Base-by-base conservation (phyloP, 2,888 invertebrate genomes). In the Epiblema foenella region DNA sequence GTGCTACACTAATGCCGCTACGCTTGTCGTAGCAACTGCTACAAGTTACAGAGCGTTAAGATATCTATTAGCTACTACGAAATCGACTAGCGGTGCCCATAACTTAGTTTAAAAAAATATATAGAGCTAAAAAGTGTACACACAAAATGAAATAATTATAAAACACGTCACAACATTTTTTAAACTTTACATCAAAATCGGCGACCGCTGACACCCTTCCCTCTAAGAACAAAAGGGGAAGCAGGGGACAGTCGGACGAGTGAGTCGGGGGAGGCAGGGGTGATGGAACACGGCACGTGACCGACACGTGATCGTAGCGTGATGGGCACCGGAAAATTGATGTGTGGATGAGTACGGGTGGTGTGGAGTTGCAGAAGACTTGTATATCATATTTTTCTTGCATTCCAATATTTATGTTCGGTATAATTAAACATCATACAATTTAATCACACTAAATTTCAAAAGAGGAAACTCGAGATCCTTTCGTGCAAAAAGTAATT, bases 241-340 rank as follows among this genome's bases (percentile, higher is more conserved):
- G 75, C 75, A 60, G 75, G 75, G 74, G 77, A 74, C 72, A 68
- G 71, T 18, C 58, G 15, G 75, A 69, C 71, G 69, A 66, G 66
- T 17, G 77, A 75, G 75, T 77, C 78, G 76, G 78, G 77, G 74
- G 78, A 71, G 75, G 77, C 74, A 76, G 77, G 79, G 81, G 76
- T 75, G 80, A 78, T 79, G 79, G 76, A 74, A 78, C 68, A 62
- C 71, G 80, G 72, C 91, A 87, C 91, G 91, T 85, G 91, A 73
- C 89, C 83, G 83, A 57, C 91, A 88, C 91, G 90, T 79, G 91
- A 75, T 69, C 79, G 67, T 77, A 78, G 79, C 75, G 79, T 83
- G 89, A 88, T 87, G 89, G 88, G 84, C 85, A 84, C 84, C 85
- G 86, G 83, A 85, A 88, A 89, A 89, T 89, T 89, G 89, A 89